Evolutionary conservation across 2,888 invertebrate genomes (phyloP), one percentile per base, ranked within the genome.

Genomic region (Drosophila prostipennis): DNA sequence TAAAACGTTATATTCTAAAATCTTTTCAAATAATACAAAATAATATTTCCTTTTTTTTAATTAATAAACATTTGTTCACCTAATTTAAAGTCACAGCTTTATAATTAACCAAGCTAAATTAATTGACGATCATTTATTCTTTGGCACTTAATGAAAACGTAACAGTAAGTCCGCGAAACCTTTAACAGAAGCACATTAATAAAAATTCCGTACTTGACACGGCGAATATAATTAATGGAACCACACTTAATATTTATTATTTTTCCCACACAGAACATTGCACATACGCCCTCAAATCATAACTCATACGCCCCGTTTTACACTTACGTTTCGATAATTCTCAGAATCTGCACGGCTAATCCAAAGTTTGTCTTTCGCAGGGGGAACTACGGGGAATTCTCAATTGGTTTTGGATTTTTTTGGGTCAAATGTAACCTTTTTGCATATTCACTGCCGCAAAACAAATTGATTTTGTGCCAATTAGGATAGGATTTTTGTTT

Each of bases 241-340:
- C 39, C 59, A 13, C 59, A 54, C 40, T 51, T 19, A n/a, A 39
- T 34, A 40, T 39, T 55, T 46, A 60, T 52, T 60, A 40, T 51
- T 60, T 48, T 13, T 29, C 29, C 29, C 29, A 29, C 51, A 32
- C 43, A 36, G 60, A 19, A 57, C 40, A 32, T 53, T 14, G 23
- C 58, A 19, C 60, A 32, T 54, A 59, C 60, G 71, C 70, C 70
- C 59, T 19, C 26, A 14, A 19, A 14, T 8, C 36, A 71, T 71
- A 32, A 71, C 72, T 55, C 45, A 60, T 55, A 71, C 72, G 54
- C 70, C 72, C 70, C 61, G 54, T 55, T 40, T 16, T 60, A 39
- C 70, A 70, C 72, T 71, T 71, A 71, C 71, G 14, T 71, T 52
- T 36, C 3, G 14, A 52, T 16, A 45, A 61, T 52, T 72, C 61